Evolutionary conservation across 2,888 invertebrate species (phyloP), one percentile per base, ranked within the genome.

Genomic region (Cancer borealis): DNA sequence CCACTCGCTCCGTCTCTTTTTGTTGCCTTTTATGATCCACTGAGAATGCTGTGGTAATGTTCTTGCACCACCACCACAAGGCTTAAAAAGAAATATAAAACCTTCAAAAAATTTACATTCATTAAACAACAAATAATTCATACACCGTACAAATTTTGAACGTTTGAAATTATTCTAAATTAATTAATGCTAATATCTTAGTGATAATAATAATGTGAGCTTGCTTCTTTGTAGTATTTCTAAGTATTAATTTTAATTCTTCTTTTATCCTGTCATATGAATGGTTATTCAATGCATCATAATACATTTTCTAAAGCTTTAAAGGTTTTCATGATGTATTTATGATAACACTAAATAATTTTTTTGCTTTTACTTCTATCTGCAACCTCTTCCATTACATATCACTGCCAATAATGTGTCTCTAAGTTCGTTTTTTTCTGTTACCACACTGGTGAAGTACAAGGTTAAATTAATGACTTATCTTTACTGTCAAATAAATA

Each of bases 401-500:
- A 73, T 73, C 73, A 73, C 73, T 73, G 73, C 73, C 73, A 73
- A n/a, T 73, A 73, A 26, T 73, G 73, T 73, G 4, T 14, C 14
- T 10, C 14, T 54, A 17, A 17, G 17, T 60, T 21, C 5, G 17
- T 17, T 60, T 5, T 21, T 26, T 73, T 26, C 73, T n/a, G n/a
- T 26, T 66, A 66, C 26, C 26, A 73, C 26, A 73, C 73, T 26
- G 73, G n/a, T 26, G n/a, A 73, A 73, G 73, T 73, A 73, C 73
- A 73, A 73, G 8, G 26, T 54, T 26, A 66, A 66, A 17, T 2
- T 21, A 21, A 60, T 60, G 60, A 73, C 73, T 73, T 73, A 26
- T 73, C 26, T 73, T 73, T 26, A n/a, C 73, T 73, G 73, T 73
- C 73, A 73, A 73, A 73, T 73, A 26, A 73, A 73, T 73, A 26